Percentiles rank a stretch among this genome's conserved stretches.
Evolutionary conservation across 2,797 vertebrate species (phyloP).

Genomic region (Aselliscus stoliczkanus): DNA sequence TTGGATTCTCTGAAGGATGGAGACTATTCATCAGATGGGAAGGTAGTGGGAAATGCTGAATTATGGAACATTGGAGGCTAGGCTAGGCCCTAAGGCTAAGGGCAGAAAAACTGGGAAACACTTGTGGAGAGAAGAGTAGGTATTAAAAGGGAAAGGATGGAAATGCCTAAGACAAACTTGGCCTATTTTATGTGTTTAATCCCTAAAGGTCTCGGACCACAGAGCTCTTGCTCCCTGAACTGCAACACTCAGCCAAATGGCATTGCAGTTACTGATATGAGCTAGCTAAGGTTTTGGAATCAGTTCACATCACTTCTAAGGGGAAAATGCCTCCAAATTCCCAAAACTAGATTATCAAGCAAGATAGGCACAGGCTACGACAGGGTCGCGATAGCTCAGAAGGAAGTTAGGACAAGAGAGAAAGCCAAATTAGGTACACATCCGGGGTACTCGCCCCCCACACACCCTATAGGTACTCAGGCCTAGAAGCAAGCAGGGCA

Average conservation of each 20-base stretch:
- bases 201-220: neutral
- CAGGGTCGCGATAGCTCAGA: neutral
- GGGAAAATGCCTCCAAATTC: neutral
- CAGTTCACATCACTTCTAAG: neutral
- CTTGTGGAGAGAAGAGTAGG: neutral
- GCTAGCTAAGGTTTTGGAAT: conserved; percentile 25
- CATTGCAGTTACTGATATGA: neutral
- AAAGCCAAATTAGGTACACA: neutral
- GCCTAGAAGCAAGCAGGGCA: neutral
- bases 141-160: neutral
- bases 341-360: neutral
- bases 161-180: neutral
- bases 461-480: neutral
- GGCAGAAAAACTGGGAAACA: neutral
- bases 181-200: neutral
- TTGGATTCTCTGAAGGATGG: neutral
- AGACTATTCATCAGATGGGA: neutral
- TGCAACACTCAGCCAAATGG: neutral
- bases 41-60: neutral
- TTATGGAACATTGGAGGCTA: neutral
- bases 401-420: conserved; percentile 15
- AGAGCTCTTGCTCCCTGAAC: neutral
- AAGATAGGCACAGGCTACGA: neutral
- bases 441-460: neutral
- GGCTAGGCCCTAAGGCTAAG: neutral